Evolutionary conservation across 2,113 vertebrate genomes (phyloP), one percentile per base, ranked within the genome.

Genomic region (Corythornis vintsioides): DNA sequence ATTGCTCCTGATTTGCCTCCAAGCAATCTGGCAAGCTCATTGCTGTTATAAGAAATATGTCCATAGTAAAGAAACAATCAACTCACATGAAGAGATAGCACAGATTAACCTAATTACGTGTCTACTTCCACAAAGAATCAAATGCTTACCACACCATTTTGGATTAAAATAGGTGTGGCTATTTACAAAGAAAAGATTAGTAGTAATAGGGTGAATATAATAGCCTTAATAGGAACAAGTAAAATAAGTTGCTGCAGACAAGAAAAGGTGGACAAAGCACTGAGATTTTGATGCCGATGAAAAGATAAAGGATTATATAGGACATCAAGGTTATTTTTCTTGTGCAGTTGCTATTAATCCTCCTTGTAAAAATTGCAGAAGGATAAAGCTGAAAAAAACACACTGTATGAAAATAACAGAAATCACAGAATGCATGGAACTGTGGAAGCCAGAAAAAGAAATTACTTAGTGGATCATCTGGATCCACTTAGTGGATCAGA

Each of bases 141-240:
- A 98, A 98, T 98, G 98, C 98, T 99, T 98, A 96, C 98, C 91
- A 96, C 97, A 97, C 96, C 81, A 31, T 86, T 97, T 87, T 17
- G 95, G 97, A 98, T 98, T 98, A 98, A 98, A 98, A 98, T 98
- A 98, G 99, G 99, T 98, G 98, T 98, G 98, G 98, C 98, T 98
- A 97, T 98, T 98, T 98, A 98, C 98, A 98, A 98, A 98, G 98
- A 98, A 98, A 97, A 98, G 98, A 99, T 99, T 98, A 99, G 97
- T 93, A 97, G 98, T 98, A 98, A 97, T 97, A 92, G 88, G 88
- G 97, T 98, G 98, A 98, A 98, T 99, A 98, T 98, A 99, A 99
- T 99, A 98, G 97, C 97, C 96, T 98, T 97, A 98, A 98, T 98
- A 96, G 92, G 96, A 98, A 98, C 98, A 98, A 98, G 98, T 97